Conservation (phyloP, 2,888 invertebrate genomes). For the Cerceris ruficornis region DNA sequence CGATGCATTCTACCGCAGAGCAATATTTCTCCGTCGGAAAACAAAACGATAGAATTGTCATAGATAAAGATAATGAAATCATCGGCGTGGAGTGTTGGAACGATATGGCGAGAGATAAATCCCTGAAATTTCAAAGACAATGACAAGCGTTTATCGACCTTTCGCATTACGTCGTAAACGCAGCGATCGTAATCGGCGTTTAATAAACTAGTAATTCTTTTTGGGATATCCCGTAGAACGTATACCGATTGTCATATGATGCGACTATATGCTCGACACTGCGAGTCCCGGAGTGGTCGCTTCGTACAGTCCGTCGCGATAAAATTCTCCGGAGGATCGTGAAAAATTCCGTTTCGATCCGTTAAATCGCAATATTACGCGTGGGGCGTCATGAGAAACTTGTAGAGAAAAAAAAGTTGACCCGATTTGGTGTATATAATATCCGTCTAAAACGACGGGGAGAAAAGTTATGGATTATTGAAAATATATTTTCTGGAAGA, state of each 20-base stretch:
- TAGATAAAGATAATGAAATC: constrained; percentile 54
- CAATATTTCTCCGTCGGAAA: constrained; percentile 18
- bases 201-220: constrained; percentile 45
- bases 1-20: not conserved
- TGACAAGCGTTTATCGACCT: not conserved
- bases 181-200: constrained; percentile 15
- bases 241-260: constrained; percentile 70
- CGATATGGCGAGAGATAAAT: not conserved
- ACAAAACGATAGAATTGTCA: constrained; percentile 33
- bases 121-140: not conserved
- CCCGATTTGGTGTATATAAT: constrained; percentile 74
- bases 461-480: constrained; percentile 67
- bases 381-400: constrained; percentile 71
- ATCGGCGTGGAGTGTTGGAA: constrained; percentile 18
- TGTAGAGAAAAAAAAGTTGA: constrained; percentile 74
- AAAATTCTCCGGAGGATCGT: constrained; percentile 15
- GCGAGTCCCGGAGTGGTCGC: constrained; percentile 64
- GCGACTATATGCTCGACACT: constrained; percentile 63
- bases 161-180: not conserved
- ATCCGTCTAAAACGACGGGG: constrained; percentile 35
- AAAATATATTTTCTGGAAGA: constrained; percentile 59
- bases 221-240: constrained; percentile 57
- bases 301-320: constrained; percentile 64
- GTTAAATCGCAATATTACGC: constrained; percentile 68
- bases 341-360: constrained; percentile 38